A percentile compares a stretch with the other conserved stretches of the same genome.
Conservation (phyloP, 1,140 invertebrate species). For the Zaprionus vittiger region DNA sequence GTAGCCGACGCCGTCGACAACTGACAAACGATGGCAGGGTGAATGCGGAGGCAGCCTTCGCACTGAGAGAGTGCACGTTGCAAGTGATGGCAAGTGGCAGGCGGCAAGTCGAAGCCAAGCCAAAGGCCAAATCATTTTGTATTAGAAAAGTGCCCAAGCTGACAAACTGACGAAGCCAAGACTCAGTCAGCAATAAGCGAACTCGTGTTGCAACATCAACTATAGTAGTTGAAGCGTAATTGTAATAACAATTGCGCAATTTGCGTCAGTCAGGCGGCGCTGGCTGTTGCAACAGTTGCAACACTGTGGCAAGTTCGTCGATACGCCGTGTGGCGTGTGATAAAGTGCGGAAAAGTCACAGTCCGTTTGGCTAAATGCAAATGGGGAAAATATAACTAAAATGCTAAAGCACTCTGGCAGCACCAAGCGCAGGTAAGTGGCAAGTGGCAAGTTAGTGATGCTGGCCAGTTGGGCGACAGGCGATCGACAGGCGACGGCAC, state of each 20-base stretch:
- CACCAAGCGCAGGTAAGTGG: slow-evolving; percentile 33
- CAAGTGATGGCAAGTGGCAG: neutral
- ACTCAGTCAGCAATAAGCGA: slow-evolving; percentile 18
- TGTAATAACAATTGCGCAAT: slow-evolving; percentile 82
- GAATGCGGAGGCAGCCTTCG: neutral
- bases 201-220: slow-evolving; percentile 20
- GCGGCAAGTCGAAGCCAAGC: slow-evolving; percentile 8
- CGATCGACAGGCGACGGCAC: slow-evolving; percentile 77
- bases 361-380: slow-evolving; percentile 38
- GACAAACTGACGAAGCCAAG: slow-evolving; percentile 16
- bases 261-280: slow-evolving; percentile 68
- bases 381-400: slow-evolving; percentile 49
- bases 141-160: slow-evolving; percentile 69
- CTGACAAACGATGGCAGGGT: slow-evolving; percentile 61
- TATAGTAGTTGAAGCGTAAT: slow-evolving; percentile 67
- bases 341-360: slow-evolving; percentile 73
- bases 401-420: neutral
- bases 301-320: slow-evolving; percentile 22
- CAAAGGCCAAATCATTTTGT: slow-evolving; percentile 69
- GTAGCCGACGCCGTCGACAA: slow-evolving; percentile 50
- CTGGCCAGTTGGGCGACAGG: slow-evolving; percentile 30
- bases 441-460: slow-evolving; percentile 25
- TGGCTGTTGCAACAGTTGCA: slow-evolving; percentile 26
- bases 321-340: slow-evolving; percentile 60
- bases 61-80: neutral